phyloP scores from a whole-genome alignment of 2,797 vertebrate species.

The Oophaga sylvatica region DNA sequence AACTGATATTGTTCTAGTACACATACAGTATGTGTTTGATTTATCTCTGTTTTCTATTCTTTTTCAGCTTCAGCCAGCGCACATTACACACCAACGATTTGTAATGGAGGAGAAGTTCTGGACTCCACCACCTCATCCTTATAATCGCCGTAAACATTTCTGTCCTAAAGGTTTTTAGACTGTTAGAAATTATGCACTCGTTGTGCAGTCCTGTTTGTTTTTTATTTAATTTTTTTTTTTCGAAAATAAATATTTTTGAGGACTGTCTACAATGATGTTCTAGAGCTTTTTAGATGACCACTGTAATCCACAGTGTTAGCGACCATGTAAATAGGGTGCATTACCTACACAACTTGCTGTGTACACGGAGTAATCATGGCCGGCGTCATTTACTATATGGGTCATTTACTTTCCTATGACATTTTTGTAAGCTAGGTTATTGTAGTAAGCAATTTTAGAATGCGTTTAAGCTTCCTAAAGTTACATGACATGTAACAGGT shows the following conservation, averaged over 20 bases:
- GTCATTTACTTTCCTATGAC: slow-evolving; percentile 85
- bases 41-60: slow-evolving; percentile 47
- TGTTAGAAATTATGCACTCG: slow-evolving; percentile 86
- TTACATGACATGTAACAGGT: slow-evolving; percentile 88
- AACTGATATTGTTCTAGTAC: not conserved
- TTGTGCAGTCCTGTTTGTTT: slow-evolving; percentile 70
- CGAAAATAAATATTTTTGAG: slow-evolving; percentile 99
- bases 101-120: slow-evolving; percentile 96
- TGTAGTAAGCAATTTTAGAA: slow-evolving; percentile 90
- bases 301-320: slow-evolving; percentile 85
- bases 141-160: slow-evolving; percentile 85
- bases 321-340: slow-evolving; percentile 85
- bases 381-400: slow-evolving; percentile 84
- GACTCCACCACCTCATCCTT: slow-evolving; percentile 98
- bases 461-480: slow-evolving; percentile 95
- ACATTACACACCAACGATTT: slow-evolving; percentile 88
- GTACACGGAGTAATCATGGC: slow-evolving; percentile 78
- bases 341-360: slow-evolving; percentile 80
- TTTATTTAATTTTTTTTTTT: slow-evolving; percentile 78
- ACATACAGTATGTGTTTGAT: not conserved
- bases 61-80: slow-evolving; percentile 88
- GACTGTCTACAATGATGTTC: slow-evolving; percentile 95
- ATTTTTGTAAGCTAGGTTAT: slow-evolving; percentile 88
- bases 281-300: slow-evolving; percentile 93
- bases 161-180: slow-evolving; percentile 80